Percentiles rank a stretch among this genome's conserved stretches.
These are phyloP conservation scores for Vombatus ursinus DNA, from an alignment of 2,113 vertebrate species.

Conservation along the genomic window DNA sequence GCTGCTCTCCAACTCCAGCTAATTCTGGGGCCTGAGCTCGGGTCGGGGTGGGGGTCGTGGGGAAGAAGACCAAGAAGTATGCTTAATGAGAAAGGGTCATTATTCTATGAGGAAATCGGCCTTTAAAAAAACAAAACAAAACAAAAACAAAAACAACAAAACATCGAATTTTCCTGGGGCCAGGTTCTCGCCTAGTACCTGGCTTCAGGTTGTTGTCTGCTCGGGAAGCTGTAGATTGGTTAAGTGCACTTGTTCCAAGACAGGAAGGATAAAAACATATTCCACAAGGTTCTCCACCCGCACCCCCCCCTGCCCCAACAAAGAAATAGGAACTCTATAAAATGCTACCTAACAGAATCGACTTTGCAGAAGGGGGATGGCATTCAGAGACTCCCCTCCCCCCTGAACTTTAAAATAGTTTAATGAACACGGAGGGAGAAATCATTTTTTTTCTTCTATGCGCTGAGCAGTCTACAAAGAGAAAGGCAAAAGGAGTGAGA, in stretches of 20 bases:
- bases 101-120: not conserved
- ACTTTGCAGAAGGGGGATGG: constrained; percentile 11
- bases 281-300: not conserved
- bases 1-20: not conserved
- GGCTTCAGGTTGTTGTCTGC: not conserved
- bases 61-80: not conserved
- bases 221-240: not conserved
- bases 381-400: constrained; percentile 72
- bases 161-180: not conserved
- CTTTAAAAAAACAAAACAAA: not conserved
- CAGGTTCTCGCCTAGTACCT: not conserved
- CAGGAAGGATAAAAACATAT: not conserved
- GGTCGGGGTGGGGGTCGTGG: not conserved
- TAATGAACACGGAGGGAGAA: constrained; percentile 84
- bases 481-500: constrained; percentile 77
- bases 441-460: constrained; percentile 77
- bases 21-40: not conserved
- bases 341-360: not conserved
- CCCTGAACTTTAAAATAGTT: constrained; percentile 87
- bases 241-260: not conserved
- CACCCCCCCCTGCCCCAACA: not conserved
- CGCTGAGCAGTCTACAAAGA: constrained; percentile 86
- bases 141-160: not conserved
- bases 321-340: not conserved
- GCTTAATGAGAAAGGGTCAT: not conserved